Conservation (phyloP, 1,140 invertebrate species). For the Trigoniulus corallinus region DNA sequence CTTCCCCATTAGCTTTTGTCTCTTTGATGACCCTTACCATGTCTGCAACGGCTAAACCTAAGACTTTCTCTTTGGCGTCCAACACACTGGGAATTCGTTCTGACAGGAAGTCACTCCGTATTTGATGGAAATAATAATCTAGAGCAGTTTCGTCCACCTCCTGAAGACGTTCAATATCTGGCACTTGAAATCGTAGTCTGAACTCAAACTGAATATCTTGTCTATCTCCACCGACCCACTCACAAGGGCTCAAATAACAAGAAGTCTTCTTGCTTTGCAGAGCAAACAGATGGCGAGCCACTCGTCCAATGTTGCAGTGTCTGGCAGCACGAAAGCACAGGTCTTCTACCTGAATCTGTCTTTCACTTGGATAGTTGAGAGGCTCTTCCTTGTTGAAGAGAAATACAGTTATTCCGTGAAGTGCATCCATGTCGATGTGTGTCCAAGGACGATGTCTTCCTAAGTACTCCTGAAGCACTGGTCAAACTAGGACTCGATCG, state of each 20-base stretch:
- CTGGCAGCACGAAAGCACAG: constrained; percentile 50
- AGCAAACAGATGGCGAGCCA: constrained; percentile 57
- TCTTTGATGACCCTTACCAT: constrained; percentile 60
- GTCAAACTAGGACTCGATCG: too few relatives aligned
- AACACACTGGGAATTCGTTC: constrained; percentile 57
- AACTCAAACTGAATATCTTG: constrained; percentile 41
- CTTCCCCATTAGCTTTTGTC: constrained; percentile 39
- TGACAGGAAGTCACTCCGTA: constrained; percentile 51
- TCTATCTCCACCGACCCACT: constrained; percentile 30
- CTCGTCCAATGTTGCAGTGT: constrained; percentile 46
- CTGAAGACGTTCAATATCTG: constrained; percentile 41
- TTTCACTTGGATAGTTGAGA: too few relatives aligned
- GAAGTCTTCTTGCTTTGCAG: constrained; percentile 36
- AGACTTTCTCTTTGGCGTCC: constrained; percentile 51
- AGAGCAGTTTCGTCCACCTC: constrained; percentile 52
- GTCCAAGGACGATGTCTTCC: too few relatives aligned
- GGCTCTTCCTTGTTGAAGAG: too few relatives aligned
- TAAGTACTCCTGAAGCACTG: too few relatives aligned
- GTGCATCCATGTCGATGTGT: too few relatives aligned
- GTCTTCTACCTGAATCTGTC: too few relatives aligned
- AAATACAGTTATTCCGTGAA: too few relatives aligned
- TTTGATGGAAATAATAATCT: constrained; percentile 69
- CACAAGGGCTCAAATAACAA: constrained; percentile 45
- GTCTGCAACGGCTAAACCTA: constrained; percentile 65
- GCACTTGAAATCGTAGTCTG: constrained; percentile 53